Conservation (phyloP, 2,113 vertebrate genomes). For the Benitochromis conjunctus region DNA sequence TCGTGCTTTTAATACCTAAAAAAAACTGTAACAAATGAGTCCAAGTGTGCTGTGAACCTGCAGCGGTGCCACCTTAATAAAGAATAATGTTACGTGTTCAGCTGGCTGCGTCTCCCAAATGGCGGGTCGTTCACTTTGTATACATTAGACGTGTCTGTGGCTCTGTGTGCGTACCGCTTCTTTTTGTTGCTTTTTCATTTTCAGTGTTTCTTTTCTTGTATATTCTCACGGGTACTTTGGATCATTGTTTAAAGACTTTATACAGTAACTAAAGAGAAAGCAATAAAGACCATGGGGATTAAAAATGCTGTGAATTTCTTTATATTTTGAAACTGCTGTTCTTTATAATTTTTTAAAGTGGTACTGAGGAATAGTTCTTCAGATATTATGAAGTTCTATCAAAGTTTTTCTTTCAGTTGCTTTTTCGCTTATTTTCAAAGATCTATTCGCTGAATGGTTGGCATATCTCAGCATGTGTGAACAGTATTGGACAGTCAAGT, state of each 20-base stretch:
- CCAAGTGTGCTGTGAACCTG: constrained; percentile 3
- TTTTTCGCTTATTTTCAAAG: neutral
- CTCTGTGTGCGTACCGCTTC: neutral
- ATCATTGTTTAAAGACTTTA: constrained; percentile 10
- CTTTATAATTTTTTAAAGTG: neutral
- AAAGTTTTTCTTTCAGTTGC: neutral
- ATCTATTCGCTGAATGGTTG: neutral
- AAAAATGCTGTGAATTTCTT: neutral
- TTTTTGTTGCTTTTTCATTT: neutral
- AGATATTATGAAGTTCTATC: neutral
- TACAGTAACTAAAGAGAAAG: neutral
- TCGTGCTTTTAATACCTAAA: constrained; percentile 8
- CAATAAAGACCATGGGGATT: neutral
- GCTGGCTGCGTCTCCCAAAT: constrained; percentile 6
- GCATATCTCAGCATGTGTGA: neutral
- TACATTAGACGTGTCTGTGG: constrained; percentile 1
- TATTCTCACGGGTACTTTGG: neutral
- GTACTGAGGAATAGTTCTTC: neutral
- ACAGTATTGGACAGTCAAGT: neutral
- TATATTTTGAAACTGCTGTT: neutral
- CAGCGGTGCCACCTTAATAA: constrained; percentile 36
- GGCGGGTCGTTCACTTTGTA: constrained; percentile 8
- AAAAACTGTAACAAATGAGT: constrained; percentile 36
- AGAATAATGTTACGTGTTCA: constrained; percentile 38
- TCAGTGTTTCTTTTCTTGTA: neutral